Conservation (phyloP, 2,113 vertebrate species). For the Equus quagga region DNA sequence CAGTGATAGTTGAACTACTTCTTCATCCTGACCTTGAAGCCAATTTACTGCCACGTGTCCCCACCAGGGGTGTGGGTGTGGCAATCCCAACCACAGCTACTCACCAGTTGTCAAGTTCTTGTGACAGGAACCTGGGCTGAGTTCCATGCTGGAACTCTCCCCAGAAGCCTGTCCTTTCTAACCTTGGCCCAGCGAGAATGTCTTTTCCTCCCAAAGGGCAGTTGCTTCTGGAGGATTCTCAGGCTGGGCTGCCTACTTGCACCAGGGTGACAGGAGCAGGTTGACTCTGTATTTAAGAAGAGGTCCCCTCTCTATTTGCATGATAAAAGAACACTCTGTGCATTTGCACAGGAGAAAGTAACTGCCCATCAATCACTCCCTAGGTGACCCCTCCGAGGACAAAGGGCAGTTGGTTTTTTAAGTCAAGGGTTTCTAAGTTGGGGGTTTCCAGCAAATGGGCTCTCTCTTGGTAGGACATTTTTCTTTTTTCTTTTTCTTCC, state of each 20-base stretch:
- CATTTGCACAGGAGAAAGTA: conserved; percentile 50
- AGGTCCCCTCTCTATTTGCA: conserved; percentile 60
- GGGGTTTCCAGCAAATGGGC: conserved; percentile 41
- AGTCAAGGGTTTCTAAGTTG: conserved; percentile 68
- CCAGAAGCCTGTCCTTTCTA: not conserved
- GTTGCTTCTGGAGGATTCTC: not conserved
- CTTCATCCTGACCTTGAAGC: not conserved
- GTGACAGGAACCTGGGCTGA: not conserved
- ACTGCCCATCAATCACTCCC: conserved; percentile 67
- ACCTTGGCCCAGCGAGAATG: not conserved
- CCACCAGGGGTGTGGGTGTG: not conserved
- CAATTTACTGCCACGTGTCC: not conserved
- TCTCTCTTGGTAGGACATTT: conserved; percentile 64
- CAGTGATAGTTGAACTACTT: not conserved
- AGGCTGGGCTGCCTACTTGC: not conserved
- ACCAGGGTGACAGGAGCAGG: conserved; percentile 46
- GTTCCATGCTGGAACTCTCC: not conserved
- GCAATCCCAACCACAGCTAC: not conserved
- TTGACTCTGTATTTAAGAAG: conserved; percentile 41
- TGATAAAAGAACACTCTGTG: conserved; percentile 57
- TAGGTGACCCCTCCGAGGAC: conserved; percentile 71
- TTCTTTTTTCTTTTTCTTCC: conserved; percentile 69
- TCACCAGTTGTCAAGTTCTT: not conserved
- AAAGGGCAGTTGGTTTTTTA: conserved; percentile 69
- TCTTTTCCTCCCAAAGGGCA: not conserved